A percentile compares a stretch with the other conserved stretches of the same genome.
These are phyloP conservation scores for Hassar affinis DNA, from an alignment of 2,113 vertebrate species.

Conservation along the genomic window DNA sequence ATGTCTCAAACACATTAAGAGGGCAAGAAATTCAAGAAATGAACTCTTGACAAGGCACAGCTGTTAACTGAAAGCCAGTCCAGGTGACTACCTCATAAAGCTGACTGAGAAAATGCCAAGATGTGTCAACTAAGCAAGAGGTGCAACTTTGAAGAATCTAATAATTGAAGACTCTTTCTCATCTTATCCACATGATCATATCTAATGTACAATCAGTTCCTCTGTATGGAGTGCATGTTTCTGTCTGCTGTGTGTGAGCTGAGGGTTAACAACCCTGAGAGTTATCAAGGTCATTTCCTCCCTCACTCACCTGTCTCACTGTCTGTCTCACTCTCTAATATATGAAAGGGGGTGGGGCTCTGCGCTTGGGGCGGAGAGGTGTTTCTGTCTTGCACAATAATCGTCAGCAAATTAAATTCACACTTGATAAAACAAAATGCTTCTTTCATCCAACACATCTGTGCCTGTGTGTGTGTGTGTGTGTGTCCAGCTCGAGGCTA, in stretches of 20 bases:
- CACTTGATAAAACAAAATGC: constrained; percentile 78
- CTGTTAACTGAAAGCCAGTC: no score
- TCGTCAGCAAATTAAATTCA: constrained; percentile 76
- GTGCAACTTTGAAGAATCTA: no score
- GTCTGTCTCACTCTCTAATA: constrained; percentile 52
- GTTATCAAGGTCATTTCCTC: constrained; percentile 46
- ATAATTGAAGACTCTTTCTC: no score
- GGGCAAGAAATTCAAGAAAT: no score
- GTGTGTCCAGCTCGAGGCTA: constrained; percentile 73
- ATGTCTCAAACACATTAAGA: no score
- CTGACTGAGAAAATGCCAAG: no score
- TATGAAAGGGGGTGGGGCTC: constrained; percentile 58
- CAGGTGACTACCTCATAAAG: no score
- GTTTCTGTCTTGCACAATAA: constrained; percentile 67
- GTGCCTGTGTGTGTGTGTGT: constrained; percentile 51
- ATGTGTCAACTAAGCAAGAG: no score
- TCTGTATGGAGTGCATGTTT: not conserved
- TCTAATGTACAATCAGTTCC: constrained; percentile 6
- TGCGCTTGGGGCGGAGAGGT: constrained; percentile 74
- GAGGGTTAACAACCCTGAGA: constrained; percentile 5
- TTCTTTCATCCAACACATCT: constrained; percentile 51
- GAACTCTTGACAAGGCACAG: no score
- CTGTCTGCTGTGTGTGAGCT: constrained; percentile 7
- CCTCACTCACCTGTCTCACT: constrained; percentile 28
- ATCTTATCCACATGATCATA: not conserved